These are phyloP conservation scores for Melanocharis versteri DNA, from an alignment of 2,113 vertebrate genomes.

Conservation along the genomic window DNA sequence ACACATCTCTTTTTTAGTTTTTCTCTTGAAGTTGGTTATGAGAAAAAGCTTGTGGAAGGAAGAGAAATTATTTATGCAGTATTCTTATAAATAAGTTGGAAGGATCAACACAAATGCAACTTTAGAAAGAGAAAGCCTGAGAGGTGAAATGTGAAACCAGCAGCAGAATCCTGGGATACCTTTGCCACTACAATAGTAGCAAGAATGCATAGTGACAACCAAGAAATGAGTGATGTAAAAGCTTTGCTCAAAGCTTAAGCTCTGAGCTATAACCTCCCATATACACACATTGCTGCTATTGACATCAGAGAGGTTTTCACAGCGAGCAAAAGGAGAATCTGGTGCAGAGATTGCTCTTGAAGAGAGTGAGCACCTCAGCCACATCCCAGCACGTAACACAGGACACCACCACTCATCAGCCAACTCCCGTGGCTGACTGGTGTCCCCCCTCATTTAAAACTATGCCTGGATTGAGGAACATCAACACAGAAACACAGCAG, in stretches of 20 bases:
- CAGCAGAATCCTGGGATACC: neutral
- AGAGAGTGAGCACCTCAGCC: neutral
- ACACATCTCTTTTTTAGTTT: neutral
- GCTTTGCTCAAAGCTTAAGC: too few species aligned
- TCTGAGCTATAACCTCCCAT: neutral
- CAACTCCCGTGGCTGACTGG: neutral
- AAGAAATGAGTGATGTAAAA: neutral
- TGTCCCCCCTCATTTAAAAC: neutral
- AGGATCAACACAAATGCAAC: neutral
- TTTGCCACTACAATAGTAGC: neutral
- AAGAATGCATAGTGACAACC: rapidly evolving
- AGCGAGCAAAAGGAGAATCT: neutral
- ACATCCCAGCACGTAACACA: neutral
- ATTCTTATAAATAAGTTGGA: neutral
- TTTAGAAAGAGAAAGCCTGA: neutral
- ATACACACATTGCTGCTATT: neutral
- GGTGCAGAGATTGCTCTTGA: neutral
- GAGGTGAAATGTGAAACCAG: neutral
- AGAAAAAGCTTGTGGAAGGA: neutral
- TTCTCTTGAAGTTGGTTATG: neutral
- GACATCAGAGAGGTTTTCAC: neutral
- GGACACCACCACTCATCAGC: neutral
- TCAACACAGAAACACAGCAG: neutral
- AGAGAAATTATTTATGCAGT: conserved; percentile 15
- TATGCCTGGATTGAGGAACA: neutral